Evolutionary conservation across 2,113 vertebrate species (phyloP).

Genomic region (Mystacornis crossleyi): DNA sequence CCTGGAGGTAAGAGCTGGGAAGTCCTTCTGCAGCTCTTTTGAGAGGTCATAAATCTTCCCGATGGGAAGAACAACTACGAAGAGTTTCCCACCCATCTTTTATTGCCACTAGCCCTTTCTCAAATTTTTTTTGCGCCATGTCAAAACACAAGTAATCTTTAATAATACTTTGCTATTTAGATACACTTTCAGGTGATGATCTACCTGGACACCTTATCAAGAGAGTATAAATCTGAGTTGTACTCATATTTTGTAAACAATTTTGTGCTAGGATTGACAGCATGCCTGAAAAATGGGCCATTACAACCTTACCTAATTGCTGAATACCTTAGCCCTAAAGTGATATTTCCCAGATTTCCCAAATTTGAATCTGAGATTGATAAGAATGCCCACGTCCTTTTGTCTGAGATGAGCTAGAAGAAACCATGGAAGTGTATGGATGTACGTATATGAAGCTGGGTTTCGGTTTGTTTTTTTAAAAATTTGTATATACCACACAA

Average conservation of each 20-base stretch:
- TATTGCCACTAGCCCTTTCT: not conserved
- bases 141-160: not conserved
- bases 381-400: not conserved
- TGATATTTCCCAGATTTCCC: not conserved
- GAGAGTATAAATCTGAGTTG: not conserved
- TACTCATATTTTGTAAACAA: not conserved
- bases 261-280: not conserved
- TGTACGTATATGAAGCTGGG: fast-evolving
- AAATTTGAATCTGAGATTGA: not conserved
- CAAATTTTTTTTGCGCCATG: not conserved
- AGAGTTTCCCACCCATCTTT: not conserved
- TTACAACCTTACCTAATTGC: not conserved
- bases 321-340: not conserved
- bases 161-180: not conserved
- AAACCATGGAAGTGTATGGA: not conserved
- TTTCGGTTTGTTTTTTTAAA: not conserved
- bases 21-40: not conserved
- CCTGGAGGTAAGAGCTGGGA: not conserved
- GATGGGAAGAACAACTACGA: not conserved
- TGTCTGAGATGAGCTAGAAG: not conserved
- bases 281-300: not conserved
- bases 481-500: not conserved
- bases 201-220: not conserved
- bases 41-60: not conserved
- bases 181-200: not conserved